phyloP scores from a whole-genome alignment of 2,888 invertebrate species.

The Escarpia spicata region DNA sequence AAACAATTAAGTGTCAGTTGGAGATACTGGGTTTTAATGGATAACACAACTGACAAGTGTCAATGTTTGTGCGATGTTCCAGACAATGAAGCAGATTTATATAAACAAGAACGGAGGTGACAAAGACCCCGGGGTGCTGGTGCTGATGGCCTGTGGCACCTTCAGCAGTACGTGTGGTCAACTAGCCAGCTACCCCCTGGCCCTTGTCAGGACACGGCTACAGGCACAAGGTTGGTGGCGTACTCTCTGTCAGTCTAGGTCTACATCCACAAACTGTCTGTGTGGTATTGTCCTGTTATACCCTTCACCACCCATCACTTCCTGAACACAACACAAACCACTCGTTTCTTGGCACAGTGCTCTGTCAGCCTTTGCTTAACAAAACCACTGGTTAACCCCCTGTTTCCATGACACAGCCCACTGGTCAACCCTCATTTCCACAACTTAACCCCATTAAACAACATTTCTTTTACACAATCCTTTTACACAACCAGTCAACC shows the following conservation, averaged over 20 bases:
- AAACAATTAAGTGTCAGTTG: background rate
- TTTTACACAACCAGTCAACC: no score
- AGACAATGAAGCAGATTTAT: slow-evolving; percentile 51
- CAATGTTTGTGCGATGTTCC: slow-evolving; percentile 21
- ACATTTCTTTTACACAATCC: no score
- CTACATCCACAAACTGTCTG: background rate
- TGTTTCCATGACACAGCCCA: no score
- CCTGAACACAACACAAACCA: no score
- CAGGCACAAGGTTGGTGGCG: slow-evolving; percentile 38
- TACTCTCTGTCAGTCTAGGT: background rate
- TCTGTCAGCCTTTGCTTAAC: no score
- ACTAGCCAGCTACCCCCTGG: slow-evolving; percentile 51
- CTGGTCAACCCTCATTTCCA: no score
- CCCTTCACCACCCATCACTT: background rate
- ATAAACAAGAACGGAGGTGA: slow-evolving; percentile 40
- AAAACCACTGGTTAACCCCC: no score
- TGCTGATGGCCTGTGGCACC: slow-evolving; percentile 48
- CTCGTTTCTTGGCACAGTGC: no score
- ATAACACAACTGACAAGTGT: background rate
- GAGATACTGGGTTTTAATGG: background rate
- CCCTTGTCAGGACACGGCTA: slow-evolving; percentile 49
- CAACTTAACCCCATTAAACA: no score
- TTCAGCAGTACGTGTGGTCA: slow-evolving; percentile 50
- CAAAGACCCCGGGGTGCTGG: slow-evolving; percentile 42
- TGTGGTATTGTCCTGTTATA: background rate